Conservation (phyloP, 2,113 vertebrate genomes). For the Willisornis vidua region DNA sequence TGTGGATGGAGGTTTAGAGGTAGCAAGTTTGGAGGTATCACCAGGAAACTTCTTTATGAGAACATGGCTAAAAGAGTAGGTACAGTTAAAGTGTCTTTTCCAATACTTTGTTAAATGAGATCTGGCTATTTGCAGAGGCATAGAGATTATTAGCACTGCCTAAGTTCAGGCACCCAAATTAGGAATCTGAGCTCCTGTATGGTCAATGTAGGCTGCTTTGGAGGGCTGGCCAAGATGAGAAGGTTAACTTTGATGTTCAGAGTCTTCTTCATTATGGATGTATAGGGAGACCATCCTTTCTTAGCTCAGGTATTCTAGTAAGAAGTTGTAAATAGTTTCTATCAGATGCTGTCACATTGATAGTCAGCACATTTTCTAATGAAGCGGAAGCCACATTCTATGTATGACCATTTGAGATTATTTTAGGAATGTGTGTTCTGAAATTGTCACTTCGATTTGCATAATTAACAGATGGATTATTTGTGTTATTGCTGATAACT, state of each 20-base stretch:
- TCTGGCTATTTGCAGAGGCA: background rate
- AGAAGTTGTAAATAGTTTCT: background rate
- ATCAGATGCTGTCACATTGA: background rate
- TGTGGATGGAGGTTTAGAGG: background rate
- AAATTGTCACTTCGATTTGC: background rate
- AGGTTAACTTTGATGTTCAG: background rate
- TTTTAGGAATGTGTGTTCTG: background rate
- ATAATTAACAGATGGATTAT: constrained; percentile 13
- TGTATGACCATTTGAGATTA: background rate
- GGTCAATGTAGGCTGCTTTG: background rate
- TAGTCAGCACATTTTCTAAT: background rate
- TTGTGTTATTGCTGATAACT: background rate
- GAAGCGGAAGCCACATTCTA: background rate
- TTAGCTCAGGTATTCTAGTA: background rate
- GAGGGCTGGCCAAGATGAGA: background rate
- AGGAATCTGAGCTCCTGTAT: background rate
- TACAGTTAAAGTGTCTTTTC: background rate
- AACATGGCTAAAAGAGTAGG: background rate
- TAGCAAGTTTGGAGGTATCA: background rate
- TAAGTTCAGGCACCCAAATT: background rate
- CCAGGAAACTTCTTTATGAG: background rate
- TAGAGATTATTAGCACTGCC: background rate
- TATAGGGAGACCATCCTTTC: background rate
- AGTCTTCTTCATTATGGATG: background rate
- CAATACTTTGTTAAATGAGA: background rate